Base-by-base conservation (phyloP, 2,888 invertebrate genomes). In the Epinotia demarniana region DNA sequence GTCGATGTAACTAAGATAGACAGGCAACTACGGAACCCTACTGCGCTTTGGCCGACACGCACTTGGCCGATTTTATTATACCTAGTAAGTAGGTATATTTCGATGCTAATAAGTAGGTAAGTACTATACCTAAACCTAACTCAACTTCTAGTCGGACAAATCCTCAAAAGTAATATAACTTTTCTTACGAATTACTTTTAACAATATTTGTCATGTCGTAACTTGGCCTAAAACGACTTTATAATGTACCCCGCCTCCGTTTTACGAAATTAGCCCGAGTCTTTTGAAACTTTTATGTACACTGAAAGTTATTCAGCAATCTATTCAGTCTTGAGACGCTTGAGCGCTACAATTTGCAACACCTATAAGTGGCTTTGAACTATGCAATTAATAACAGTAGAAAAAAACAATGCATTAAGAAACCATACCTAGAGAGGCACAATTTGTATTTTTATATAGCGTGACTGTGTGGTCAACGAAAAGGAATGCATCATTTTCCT, bases 231-330 rank as follows among this genome's bases (percentile, higher is more conserved):
- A 68, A 73, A 73, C 27, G 68, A 68, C 68, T 73, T 73, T 68
- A 27, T 73, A 73, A 73, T 73, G 73, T 57, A 73, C 43, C 63
- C 57, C 68, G 53, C 68, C 68, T 73, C 60, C 67, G 72, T 49
- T 19, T 39, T 43, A 43, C 43, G 73, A 53, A 66, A 67, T 67
- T 58, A 68, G 67, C 13, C 39, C 16, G 39, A 53, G 68, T n/a
- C 67, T 73, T 73, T 68, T 23, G 16, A 46, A 73, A 73, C 62
- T 73, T 72, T 72, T 68, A 13, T 55, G 43, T 62, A n/a, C 46
- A 19, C 61, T 57, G 46, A 27, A 72, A 73, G 46, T 68, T 62
- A 62, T 68, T 73, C 55, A 73, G 55, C 43, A 61, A 13, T 43
- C 13, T 46, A 53, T 23, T 61, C 3, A 27, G 27, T 18, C 27